Base-by-base conservation (phyloP, 2,113 vertebrate genomes). In the Lophius piscatorius region DNA sequence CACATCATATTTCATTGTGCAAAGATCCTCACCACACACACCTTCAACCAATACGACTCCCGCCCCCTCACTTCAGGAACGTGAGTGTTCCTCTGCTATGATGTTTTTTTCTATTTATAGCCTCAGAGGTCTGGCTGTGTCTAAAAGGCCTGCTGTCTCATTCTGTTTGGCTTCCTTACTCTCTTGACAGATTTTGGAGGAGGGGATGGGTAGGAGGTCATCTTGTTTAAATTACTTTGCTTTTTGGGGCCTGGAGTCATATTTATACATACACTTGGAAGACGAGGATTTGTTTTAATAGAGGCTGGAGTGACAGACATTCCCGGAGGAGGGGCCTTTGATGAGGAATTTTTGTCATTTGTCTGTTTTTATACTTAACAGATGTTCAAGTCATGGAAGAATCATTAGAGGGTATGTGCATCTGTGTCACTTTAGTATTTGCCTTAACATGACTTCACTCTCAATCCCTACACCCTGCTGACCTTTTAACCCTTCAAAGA, bases 61-160 rank as follows among this genome's bases (percentile, higher is more conserved):
- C 47, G 18, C 29, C 4, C 31, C 45, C 54, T 65, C 13, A 0
- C 39, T 29, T 36, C 40, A 76, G 73, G 70, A 80, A 66, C 74
- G 28, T 18, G 62, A 80, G 75, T 24, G 22, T 78, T 80, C 62
- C 64, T 76, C 31, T 6, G 18, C 67, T 73, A 56, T 83, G 74
- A 41, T 80, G 11, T 66, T 61, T n/a, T n/a, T 71, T 57, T 81
- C 83, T 89, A 87, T 86, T 86, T 83, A 65, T 89, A 89, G 83
- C 62, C 1, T 0, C 45, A 16, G 49, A 59, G 68, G 65, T 68
- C 46, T 4, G 57, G 58, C 63, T 58, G 61, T 23, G 57, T 76
- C 57, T 59, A 26, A 62, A 71, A 69, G 38, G 68, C 57, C 49
- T n/a, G 45, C 65, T 56, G 76, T 23, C 71, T 81, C 68, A 1